phyloP scores from a whole-genome alignment of 2,113 vertebrate species.

The Mandrillus leucophaeus region DNA sequence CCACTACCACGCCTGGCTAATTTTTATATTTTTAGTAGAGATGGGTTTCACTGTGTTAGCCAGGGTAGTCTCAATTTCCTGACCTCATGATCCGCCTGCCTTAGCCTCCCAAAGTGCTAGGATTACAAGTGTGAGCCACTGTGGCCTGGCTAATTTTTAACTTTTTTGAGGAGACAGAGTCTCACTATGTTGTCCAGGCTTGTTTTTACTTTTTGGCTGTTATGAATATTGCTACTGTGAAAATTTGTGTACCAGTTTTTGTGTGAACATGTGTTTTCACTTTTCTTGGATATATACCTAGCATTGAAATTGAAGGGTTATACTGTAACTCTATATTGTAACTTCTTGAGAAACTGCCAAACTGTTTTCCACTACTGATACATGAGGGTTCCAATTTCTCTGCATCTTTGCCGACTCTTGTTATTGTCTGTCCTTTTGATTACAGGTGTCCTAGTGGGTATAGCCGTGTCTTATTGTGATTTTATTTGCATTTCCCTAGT shows the following conservation, averaged over 20 bases:
- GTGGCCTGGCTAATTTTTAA: too few species aligned
- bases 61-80: too few species aligned
- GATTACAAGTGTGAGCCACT: too few species aligned
- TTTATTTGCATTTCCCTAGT: conserved; percentile 15
- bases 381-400: neutral
- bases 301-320: neutral
- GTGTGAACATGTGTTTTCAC: neutral
- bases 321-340: neutral
- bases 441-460: neutral
- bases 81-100: too few species aligned
- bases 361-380: neutral
- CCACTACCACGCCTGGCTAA: too few species aligned
- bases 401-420: neutral
- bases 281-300: neutral
- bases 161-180: too few species aligned
- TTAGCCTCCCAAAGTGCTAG: too few species aligned
- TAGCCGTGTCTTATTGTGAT: neutral
- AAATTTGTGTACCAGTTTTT: neutral
- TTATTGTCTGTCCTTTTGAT: neutral
- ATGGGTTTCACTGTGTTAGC: too few species aligned
- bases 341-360: neutral
- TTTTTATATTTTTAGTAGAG: too few species aligned
- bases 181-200: too few species aligned
- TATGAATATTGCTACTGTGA: conserved; percentile 5
- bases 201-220: neutral